Conservation (phyloP, 2,888 invertebrate species). For the Drosophila koepferae region DNA sequence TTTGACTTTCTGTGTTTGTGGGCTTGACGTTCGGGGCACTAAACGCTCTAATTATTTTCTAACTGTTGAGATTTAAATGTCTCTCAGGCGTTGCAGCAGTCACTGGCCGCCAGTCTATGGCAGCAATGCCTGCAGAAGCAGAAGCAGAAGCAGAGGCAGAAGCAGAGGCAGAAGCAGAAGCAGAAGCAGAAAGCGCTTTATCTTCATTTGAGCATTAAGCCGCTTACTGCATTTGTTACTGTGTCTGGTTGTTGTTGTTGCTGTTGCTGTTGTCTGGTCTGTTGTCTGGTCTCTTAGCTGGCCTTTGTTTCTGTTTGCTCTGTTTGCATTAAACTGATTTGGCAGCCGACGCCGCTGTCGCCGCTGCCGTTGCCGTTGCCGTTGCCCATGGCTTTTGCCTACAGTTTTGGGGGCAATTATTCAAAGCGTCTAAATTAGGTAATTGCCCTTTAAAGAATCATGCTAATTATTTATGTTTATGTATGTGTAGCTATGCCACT, state of each 20-base stretch:
- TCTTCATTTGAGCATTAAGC: slow-evolving; percentile 80
- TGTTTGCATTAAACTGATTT: slow-evolving; percentile 67
- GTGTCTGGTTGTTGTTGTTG: slow-evolving; percentile 35
- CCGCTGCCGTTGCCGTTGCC: not conserved
- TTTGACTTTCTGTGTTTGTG: not conserved
- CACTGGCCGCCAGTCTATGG: not conserved
- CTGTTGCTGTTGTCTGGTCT: slow-evolving; percentile 33
- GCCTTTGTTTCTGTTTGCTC: slow-evolving; percentile 1
- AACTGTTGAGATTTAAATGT: slow-evolving; percentile 77
- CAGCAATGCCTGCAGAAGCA: slow-evolving; percentile 25
- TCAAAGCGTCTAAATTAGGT: slow-evolving; percentile 82
- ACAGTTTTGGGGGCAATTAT: slow-evolving; percentile 67
- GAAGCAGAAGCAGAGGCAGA: slow-evolving; percentile 41
- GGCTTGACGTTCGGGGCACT: slow-evolving; percentile 42
- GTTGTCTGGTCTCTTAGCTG: slow-evolving; percentile 16
- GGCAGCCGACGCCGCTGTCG: slow-evolving; percentile 25
- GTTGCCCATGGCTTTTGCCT: slow-evolving; percentile 17
- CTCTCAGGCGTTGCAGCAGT: slow-evolving; percentile 47
- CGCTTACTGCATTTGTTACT: slow-evolving; percentile 73
- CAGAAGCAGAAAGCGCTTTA: slow-evolving; percentile 70
- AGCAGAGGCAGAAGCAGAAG: slow-evolving; percentile 44
- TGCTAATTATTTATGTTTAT: slow-evolving; percentile 80
- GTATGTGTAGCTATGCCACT: slow-evolving; percentile 26
- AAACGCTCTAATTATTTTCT: slow-evolving; percentile 81
- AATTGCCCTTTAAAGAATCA: slow-evolving; percentile 82